Evolutionary conservation across 2,888 invertebrate genomes (phyloP).

Genomic region (Drosophila putrida): DNA sequence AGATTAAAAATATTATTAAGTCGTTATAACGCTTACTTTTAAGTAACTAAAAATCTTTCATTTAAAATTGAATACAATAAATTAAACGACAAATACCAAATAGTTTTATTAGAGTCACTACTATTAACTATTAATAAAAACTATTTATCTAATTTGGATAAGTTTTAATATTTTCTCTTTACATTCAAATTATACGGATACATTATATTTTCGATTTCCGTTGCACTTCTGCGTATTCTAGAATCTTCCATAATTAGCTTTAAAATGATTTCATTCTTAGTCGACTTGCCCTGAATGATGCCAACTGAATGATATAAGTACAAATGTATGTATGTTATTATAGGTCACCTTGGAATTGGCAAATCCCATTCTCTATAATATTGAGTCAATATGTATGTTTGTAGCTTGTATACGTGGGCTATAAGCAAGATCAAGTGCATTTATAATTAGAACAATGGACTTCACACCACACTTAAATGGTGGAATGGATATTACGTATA

Average conservation of each 20-base stretch:
- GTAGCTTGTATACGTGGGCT: conserved; percentile 4
- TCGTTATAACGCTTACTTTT: too few species aligned
- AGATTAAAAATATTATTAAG: too few species aligned
- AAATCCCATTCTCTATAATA: conserved; percentile 16
- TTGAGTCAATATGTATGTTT: background rate
- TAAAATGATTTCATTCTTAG: conserved; percentile 45
- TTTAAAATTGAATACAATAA: too few species aligned
- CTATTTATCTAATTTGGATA: background rate
- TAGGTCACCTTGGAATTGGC: conserved; percentile 54
- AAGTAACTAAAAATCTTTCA: too few species aligned
- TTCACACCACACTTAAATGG: conserved; percentile 12
- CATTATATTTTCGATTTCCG: background rate
- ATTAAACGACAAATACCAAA: too few species aligned
- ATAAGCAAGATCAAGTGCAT: conserved; percentile 56
- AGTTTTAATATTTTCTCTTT: background rate
- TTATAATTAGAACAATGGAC: conserved; percentile 46
- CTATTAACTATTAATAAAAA: too few species aligned
- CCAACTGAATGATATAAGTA: conserved; percentile 19
- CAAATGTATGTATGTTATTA: conserved; percentile 6
- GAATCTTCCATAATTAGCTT: conserved; percentile 17
- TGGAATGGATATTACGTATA: background rate
- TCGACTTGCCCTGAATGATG: conserved; percentile 13
- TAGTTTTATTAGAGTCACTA: too few species aligned
- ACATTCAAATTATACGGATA: background rate
- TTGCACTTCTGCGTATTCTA: background rate